phyloP scores from a whole-genome alignment of 2,797 vertebrate genomes.

The Bradypodion ventrale region DNA sequence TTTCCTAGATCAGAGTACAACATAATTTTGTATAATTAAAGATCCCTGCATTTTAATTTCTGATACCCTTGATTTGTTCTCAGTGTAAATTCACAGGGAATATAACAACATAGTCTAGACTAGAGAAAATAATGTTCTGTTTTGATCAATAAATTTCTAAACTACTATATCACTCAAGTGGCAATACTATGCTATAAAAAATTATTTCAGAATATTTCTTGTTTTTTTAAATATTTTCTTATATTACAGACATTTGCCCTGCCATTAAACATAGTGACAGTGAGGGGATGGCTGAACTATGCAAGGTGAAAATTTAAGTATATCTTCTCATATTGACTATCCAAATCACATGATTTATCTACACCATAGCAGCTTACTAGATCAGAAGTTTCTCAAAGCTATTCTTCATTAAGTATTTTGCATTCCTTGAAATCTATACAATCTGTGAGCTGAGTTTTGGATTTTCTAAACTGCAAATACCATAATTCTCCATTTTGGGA shows the following conservation, averaged over 20 bases:
- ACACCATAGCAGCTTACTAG: no score
- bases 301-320: no score
- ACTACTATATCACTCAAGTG: background rate
- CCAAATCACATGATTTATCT: no score
- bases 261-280: background rate
- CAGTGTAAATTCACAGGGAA: background rate
- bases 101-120: background rate
- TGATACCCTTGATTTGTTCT: slow-evolving; percentile 45
- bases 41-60: slow-evolving; percentile 5
- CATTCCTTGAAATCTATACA: no score
- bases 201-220: background rate
- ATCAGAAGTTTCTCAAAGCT: no score
- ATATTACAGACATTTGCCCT: no score
- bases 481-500: no score
- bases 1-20: background rate
- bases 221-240: background rate
- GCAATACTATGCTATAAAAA: background rate
- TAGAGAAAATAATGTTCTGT: background rate
- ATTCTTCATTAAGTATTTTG: no score
- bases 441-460: no score
- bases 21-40: background rate
- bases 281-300: no score
- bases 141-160: background rate
- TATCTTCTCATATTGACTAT: no score
- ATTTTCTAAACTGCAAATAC: no score